A percentile compares a stretch with the other conserved stretches of the same genome.
phyloP scores from a whole-genome alignment of 2,797 vertebrate genomes.

The Pterois miles region DNA sequence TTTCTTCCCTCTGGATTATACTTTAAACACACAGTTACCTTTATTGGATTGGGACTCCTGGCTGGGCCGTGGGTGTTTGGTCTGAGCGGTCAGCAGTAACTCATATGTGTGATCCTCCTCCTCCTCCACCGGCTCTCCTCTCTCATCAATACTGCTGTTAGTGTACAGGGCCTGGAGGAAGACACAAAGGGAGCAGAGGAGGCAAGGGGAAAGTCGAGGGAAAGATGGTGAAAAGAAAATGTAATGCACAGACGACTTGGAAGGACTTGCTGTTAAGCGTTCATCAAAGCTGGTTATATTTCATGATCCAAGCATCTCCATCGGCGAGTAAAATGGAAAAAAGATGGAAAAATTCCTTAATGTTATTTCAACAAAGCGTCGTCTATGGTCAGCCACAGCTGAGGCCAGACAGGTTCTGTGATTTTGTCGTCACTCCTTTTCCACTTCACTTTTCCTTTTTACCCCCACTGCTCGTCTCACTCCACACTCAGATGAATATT shows the following conservation, averaged over 20 bases:
- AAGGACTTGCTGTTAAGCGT: neutral
- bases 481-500: conserved; percentile 47
- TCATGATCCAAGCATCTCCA: neutral
- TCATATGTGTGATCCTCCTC: conserved; percentile 95
- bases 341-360: neutral
- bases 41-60: conserved; percentile 63
- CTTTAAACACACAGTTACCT: conserved; percentile 73
- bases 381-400: neutral
- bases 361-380: neutral
- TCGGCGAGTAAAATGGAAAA: neutral
- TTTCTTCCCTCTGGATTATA: neutral
- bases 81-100: conserved; percentile 91
- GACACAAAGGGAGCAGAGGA: neutral
- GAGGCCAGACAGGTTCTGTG: neutral
- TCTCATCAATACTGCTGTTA: conserved; percentile 84
- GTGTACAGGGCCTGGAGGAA: conserved; percentile 78
- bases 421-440: conserved; percentile 1
- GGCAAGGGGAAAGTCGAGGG: neutral
- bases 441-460: conserved; percentile 8
- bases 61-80: conserved; percentile 83
- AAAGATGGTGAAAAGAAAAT: neutral
- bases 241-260: neutral
- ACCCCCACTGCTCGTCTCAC: neutral
- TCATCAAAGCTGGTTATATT: neutral
- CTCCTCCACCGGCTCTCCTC: conserved; percentile 81